Evolutionary conservation across 1,140 invertebrate genomes (phyloP).

Genomic region (Helicoverpa zea): DNA sequence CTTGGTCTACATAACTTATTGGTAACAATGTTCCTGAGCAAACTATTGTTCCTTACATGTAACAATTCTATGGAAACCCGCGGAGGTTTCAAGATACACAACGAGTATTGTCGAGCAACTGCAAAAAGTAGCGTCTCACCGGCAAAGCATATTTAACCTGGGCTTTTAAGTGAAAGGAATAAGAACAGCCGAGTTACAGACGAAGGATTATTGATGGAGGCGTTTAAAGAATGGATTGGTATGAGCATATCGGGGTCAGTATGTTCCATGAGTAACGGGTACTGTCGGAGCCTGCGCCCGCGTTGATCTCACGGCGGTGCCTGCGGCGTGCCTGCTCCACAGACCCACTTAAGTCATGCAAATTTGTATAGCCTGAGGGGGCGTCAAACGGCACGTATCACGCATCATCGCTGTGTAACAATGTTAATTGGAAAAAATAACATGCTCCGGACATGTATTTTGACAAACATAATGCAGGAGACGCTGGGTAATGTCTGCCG

Average conservation of each 20-base stretch:
- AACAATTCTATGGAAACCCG: constrained; percentile 36
- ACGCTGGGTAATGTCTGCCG: neutral
- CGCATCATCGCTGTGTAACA: constrained; percentile 53
- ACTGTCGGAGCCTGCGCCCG: constrained; percentile 65
- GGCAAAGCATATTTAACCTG: constrained; percentile 27
- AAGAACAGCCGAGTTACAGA: constrained; percentile 13
- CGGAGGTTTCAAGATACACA: constrained; percentile 1
- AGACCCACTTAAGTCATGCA: constrained; percentile 60
- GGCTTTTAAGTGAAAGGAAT: constrained; percentile 38
- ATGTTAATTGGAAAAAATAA: constrained; percentile 56
- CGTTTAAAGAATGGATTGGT: constrained; percentile 65
- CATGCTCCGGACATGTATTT: constrained; percentile 1
- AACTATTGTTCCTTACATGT: constrained; percentile 38
- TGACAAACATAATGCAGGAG: neutral
- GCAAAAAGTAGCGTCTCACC: constrained; percentile 29
- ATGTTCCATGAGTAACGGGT: constrained; percentile 73
- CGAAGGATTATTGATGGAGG: constrained; percentile 51
- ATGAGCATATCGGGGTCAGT: constrained; percentile 78
- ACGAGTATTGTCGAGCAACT: constrained; percentile 33
- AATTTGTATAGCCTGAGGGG: constrained; percentile 53
- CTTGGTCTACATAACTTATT: constrained; percentile 43
- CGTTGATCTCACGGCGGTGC: constrained; percentile 25
- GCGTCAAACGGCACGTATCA: constrained; percentile 50
- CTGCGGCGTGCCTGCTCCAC: constrained; percentile 50
- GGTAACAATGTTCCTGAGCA: constrained; percentile 31